Evolutionary conservation across 2,113 vertebrate species (phyloP).

Genomic region (Caretta caretta): DNA sequence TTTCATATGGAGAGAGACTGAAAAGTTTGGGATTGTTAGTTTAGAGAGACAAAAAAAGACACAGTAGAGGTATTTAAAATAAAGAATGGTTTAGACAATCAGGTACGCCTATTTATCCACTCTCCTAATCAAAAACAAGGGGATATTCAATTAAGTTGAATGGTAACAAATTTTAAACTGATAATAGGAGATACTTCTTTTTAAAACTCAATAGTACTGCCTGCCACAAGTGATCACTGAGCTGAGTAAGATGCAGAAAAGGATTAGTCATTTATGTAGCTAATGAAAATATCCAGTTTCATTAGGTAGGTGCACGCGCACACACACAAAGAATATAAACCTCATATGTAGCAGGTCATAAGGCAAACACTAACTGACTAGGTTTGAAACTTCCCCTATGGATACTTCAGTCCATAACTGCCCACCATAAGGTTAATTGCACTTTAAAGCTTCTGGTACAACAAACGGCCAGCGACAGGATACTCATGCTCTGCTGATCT

Average conservation of each 20-base stretch:
- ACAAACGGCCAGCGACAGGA: too few species aligned
- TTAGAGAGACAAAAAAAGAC: not conserved
- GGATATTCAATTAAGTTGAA: not conserved
- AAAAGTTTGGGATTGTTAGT: conserved; percentile 6
- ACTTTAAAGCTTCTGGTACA: accelerated
- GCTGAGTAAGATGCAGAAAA: not conserved
- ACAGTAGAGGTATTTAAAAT: not conserved
- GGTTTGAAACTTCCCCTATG: not conserved
- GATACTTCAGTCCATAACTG: not conserved
- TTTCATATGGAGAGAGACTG: not conserved
- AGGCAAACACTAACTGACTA: not conserved
- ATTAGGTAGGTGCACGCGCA: not conserved
- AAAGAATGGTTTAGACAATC: not conserved
- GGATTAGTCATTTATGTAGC: not conserved
- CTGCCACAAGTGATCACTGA: accelerated
- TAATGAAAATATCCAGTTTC: not conserved
- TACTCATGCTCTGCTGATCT: too few species aligned
- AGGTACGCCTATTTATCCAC: not conserved
- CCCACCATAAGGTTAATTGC: not conserved
- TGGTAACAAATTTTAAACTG: not conserved
- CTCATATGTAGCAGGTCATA: not conserved
- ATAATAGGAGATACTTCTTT: conserved; percentile 28
- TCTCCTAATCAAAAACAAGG: not conserved
- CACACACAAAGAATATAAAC: not conserved
- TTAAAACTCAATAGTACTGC: not conserved